Evolutionary conservation across 2,797 vertebrate species (phyloP).

Genomic region (Dendrocincla tyrannina): DNA sequence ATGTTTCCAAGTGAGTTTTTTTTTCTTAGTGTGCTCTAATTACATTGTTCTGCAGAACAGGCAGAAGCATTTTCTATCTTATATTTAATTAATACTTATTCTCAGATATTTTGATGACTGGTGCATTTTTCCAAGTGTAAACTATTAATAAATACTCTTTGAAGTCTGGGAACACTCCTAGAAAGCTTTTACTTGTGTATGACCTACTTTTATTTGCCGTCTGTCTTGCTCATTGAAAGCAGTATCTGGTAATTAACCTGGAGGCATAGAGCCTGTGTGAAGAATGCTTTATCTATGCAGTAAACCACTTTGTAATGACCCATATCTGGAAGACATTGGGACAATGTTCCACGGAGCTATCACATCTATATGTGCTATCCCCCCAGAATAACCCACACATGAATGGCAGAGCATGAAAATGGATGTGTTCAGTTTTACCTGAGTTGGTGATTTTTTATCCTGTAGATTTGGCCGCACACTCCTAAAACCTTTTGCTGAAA

Average conservation of each 20-base stretch:
- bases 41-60: not conserved
- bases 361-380: not conserved
- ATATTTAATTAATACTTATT: not conserved
- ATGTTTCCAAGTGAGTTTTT: not conserved
- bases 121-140: not conserved
- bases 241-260: conserved; percentile 11
- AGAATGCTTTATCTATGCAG: not conserved
- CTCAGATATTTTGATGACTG: not conserved
- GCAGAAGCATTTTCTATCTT: not conserved
- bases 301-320: not conserved
- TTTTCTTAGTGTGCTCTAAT: not conserved
- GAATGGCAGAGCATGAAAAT: not conserved
- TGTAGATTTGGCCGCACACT: conserved; percentile 94
- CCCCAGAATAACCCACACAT: not conserved
- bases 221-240: not conserved
- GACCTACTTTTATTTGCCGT: not conserved
- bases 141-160: conserved; percentile 13
- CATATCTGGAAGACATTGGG: not conserved
- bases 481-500: conserved; percentile 96
- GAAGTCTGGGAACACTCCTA: conserved; percentile 7
- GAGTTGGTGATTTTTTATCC: conserved; percentile 91
- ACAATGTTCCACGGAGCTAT: not conserved
- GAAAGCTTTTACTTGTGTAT: conserved; percentile 14
- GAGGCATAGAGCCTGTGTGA: not conserved
- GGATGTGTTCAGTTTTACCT: conserved; percentile 78